Evolutionary conservation across 2,797 vertebrate species (phyloP).

Genomic region (Pseudochirops corinnae): DNA sequence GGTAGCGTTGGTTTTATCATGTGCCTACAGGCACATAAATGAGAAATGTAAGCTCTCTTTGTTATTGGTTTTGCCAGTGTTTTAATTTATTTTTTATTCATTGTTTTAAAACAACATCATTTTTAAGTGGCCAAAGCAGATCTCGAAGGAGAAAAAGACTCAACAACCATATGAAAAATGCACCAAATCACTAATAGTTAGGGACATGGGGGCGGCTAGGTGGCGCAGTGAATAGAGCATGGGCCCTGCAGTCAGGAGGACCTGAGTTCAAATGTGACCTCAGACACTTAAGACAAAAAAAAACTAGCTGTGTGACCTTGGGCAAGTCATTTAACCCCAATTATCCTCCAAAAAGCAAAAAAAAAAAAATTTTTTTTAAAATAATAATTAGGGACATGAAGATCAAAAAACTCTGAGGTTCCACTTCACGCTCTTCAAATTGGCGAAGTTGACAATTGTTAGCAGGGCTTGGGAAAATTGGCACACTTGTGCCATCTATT

Average conservation of each 20-base stretch:
- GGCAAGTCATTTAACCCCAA: too few relatives aligned
- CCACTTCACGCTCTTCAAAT: not conserved
- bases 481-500: not conserved
- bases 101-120: not conserved
- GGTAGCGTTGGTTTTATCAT: not conserved
- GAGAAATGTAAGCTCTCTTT: not conserved
- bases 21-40: not conserved
- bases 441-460: not conserved
- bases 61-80: not conserved
- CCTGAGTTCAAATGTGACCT: too few relatives aligned
- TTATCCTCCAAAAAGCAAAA: too few relatives aligned
- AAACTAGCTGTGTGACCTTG: too few relatives aligned
- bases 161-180: not conserved
- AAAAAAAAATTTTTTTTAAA: too few relatives aligned
- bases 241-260: too few relatives aligned
- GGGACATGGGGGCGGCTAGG: too few relatives aligned
- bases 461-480: not conserved
- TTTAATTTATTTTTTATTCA: too few relatives aligned
- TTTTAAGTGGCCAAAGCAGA: not conserved
- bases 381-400: not conserved
- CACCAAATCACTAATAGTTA: not conserved
- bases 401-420: not conserved
- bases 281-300: too few relatives aligned
- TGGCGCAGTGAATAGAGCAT: too few relatives aligned
- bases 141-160: not conserved